Evolutionary conservation across 2,113 vertebrate genomes (phyloP).

Genomic region (Phasianus colchicus): DNA sequence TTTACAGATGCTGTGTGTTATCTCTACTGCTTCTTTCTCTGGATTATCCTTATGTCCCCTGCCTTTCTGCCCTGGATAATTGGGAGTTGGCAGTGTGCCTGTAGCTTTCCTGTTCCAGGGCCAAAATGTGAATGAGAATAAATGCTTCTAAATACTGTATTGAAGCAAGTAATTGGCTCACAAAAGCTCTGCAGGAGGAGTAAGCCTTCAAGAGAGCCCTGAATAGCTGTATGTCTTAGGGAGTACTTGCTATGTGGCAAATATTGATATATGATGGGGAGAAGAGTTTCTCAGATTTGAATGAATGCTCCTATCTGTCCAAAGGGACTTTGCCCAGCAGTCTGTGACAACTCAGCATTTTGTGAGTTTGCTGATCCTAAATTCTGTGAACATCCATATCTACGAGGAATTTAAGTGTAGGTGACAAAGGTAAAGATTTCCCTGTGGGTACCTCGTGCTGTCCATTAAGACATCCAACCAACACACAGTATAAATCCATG

Average conservation of each 20-base stretch:
- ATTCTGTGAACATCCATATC: background rate
- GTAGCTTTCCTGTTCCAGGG: background rate
- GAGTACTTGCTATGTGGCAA: background rate
- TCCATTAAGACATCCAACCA: background rate
- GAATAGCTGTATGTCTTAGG: background rate
- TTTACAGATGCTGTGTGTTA: background rate
- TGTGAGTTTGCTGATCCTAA: background rate
- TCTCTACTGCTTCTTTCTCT: constrained; percentile 12
- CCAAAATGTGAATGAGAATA: constrained; percentile 62
- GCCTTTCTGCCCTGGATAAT: constrained; percentile 34
- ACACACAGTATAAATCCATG: background rate
- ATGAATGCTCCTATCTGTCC: background rate
- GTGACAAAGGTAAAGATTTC: background rate
- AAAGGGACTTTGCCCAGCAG: background rate
- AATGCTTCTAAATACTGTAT: constrained; percentile 29
- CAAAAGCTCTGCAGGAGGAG: constrained; percentile 6
- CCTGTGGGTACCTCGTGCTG: background rate
- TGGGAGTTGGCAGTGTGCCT: constrained; percentile 12
- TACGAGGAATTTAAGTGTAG: background rate
- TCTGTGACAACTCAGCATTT: accelerated
- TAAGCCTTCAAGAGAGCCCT: background rate
- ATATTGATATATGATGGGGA: background rate
- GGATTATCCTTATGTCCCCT: constrained; percentile 7
- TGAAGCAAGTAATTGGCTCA: constrained; percentile 31
- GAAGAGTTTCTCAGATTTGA: background rate